phyloP scores from a whole-genome alignment of 2,797 vertebrate species.

The Hyperoplus lanceolatus region DNA sequence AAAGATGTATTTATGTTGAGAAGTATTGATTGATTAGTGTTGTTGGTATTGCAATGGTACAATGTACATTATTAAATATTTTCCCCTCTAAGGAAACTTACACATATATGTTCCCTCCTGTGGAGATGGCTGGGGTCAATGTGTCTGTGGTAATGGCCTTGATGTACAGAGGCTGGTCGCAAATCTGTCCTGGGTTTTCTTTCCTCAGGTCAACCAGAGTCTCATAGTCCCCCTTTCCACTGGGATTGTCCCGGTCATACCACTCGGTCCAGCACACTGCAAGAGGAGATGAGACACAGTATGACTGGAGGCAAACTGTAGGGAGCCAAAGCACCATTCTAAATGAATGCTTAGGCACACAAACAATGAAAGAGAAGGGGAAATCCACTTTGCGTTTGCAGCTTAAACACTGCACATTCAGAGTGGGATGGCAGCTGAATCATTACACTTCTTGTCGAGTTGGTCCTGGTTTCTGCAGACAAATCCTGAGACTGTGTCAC shows the following conservation, averaged over 20 bases:
- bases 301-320: too few species aligned
- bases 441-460: constrained; percentile 11
- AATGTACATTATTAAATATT: background rate
- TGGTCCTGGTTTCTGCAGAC: constrained; percentile 54
- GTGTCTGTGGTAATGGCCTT: too few species aligned
- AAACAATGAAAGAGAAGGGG: too few species aligned
- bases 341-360: too few species aligned
- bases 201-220: background rate
- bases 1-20: constrained; percentile 16
- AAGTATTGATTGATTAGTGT: constrained; percentile 10
- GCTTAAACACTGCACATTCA: background rate
- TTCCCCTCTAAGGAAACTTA: constrained; percentile 37
- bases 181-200: constrained; percentile 34
- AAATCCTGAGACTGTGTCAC: constrained; percentile 44
- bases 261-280: constrained; percentile 17
- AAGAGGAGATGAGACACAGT: too few species aligned
- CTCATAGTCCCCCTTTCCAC: constrained; percentile 63
- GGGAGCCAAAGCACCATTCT: too few species aligned
- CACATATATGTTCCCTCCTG: constrained; percentile 11
- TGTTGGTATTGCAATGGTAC: background rate
- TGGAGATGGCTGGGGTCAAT: too few species aligned
- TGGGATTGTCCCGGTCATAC: constrained; percentile 49
- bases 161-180: too few species aligned
- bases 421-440: constrained; percentile 56
- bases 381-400: background rate